Base-by-base conservation (phyloP, 2,113 vertebrate genomes). In the Peromyscus leucopus region DNA sequence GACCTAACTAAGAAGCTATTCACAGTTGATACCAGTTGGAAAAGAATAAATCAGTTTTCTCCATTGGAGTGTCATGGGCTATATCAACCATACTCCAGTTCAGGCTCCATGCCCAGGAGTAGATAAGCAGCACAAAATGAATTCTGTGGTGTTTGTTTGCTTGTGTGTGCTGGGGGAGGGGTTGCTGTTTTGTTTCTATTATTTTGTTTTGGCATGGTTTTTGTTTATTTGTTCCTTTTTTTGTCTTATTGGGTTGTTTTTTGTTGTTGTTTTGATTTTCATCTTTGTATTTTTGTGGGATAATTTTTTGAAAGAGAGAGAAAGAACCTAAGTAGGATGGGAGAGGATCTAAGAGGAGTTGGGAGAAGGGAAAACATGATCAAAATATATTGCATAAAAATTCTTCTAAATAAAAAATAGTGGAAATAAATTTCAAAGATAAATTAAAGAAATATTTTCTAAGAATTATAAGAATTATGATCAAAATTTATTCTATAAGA, bases 401-500 rank as follows among this genome's bases (percentile, higher is more conserved):
- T 67, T n/a, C 1, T 88, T 67, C 65, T 89, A 59, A 74, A 31
- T 39, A 42, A 79, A 92, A 84, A 75, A 55, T 36, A 83, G 48
- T 87, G 36, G 6, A 87, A 74, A 12, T 79, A 63, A 59, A 92
- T 91, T 88, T 48, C 16, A 94, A 92, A 75, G 87, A 4, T 72
- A 5, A 33, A 1, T 28, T 59, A 96, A 87, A 84, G 36, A 33
- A 22, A 42, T 69, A 82, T 67, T 67, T 95, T 71, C 67, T n/a
- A 96, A 61, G n/a, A 72, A 51, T 2, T 63, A 24, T 59, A 83
- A 75, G 19, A 48, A 48, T 48, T 48, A 48, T 74, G 75, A 92
- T 95, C 79, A 88, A 96, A 92, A 92, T n/a, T 39, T 17, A 87
- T 71, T 79, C 42, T 13, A 24, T 94, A 59, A 51, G 17, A 61